phyloP scores from a whole-genome alignment of 2,888 invertebrate species.

The Sericinus montela region DNA sequence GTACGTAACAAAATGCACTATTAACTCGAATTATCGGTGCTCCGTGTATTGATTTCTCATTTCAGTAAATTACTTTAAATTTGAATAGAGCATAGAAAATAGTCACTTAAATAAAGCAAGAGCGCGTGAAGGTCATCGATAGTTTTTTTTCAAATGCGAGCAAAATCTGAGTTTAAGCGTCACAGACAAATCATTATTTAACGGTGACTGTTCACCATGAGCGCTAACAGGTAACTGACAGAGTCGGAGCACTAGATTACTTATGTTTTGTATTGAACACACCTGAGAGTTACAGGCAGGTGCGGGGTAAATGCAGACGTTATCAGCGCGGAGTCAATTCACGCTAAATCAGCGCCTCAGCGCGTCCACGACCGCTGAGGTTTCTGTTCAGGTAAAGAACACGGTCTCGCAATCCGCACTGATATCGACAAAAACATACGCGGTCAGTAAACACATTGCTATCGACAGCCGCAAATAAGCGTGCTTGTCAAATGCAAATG shows the following conservation, averaged over 20 bases:
- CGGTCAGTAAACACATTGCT: slow-evolving; percentile 17
- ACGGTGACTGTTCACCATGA: slow-evolving; percentile 6
- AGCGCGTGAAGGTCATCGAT: slow-evolving; percentile 60
- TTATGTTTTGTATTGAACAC: slow-evolving; percentile 1
- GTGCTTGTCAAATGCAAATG: slow-evolving; percentile 9
- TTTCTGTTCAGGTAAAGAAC: slow-evolving; percentile 7
- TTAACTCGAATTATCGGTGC: slow-evolving; percentile 18
- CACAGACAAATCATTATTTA: not conserved
- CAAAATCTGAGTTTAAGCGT: slow-evolving; percentile 39
- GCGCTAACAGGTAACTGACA: slow-evolving; percentile 9
- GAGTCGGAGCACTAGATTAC: not conserved
- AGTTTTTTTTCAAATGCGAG: slow-evolving; percentile 58
- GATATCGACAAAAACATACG: slow-evolving; percentile 9
- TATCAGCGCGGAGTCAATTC: slow-evolving; percentile 13
- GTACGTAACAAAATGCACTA: slow-evolving; percentile 20
- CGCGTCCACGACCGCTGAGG: not conserved
- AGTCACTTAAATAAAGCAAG: slow-evolving; percentile 30
- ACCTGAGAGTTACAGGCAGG: slow-evolving; percentile 4
- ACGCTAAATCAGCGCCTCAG: slow-evolving; percentile 10
- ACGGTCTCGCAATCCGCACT: not conserved
- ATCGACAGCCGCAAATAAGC: slow-evolving; percentile 6
- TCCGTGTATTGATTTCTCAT: slow-evolving; percentile 8
- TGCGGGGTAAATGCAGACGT: slow-evolving; percentile 11
- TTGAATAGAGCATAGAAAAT: slow-evolving; percentile 24
- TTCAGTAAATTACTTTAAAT: slow-evolving; percentile 7